Conservation (phyloP, 2,888 invertebrate species). For the Nudaria mundana region DNA sequence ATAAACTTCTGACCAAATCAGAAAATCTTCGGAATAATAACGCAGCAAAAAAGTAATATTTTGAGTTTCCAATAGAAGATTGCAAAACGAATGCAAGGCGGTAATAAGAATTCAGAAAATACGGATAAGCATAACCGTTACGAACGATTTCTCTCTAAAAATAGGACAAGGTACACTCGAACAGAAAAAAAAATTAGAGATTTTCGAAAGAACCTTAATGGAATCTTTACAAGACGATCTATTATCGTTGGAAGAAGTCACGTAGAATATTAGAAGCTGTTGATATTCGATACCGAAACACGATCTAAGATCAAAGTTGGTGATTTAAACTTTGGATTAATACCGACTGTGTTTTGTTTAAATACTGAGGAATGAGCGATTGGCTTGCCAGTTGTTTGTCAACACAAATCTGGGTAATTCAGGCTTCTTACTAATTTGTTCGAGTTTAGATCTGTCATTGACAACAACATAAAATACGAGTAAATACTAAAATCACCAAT, state of each 20-base stretch:
- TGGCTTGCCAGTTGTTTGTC: slow-evolving; percentile 45
- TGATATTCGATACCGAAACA: slow-evolving; percentile 42
- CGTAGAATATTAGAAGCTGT: slow-evolving; percentile 72
- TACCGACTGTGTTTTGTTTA: too few species aligned
- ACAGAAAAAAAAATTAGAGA: slow-evolving; percentile 56
- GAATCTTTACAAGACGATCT: slow-evolving; percentile 59
- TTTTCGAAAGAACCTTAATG: slow-evolving; percentile 49
- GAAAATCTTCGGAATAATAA: slow-evolving; percentile 11
- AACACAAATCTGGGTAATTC: too few species aligned
- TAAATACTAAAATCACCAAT: too few species aligned
- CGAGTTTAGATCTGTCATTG: too few species aligned
- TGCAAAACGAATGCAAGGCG: slow-evolving; percentile 26
- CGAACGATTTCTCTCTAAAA: slow-evolving; percentile 65
- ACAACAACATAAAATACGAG: too few species aligned
- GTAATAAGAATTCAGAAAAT: slow-evolving; percentile 49
- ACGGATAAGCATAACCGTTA: slow-evolving; percentile 65
- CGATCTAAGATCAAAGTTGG: slow-evolving; percentile 24
- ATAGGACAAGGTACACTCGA: slow-evolving; percentile 45
- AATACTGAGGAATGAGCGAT: slow-evolving; percentile 47
- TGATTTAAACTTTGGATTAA: not conserved
- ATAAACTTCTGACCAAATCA: slow-evolving; percentile 1
- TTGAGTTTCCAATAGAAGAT: slow-evolving; percentile 19
- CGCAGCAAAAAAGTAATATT: slow-evolving; percentile 18
- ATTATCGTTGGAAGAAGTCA: slow-evolving; percentile 59
- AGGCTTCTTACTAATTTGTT: too few species aligned